Percentiles rank a stretch among this genome's conserved stretches.
phyloP scores from a whole-genome alignment of 2,888 invertebrate genomes.

The Eupsilia transversa region DNA sequence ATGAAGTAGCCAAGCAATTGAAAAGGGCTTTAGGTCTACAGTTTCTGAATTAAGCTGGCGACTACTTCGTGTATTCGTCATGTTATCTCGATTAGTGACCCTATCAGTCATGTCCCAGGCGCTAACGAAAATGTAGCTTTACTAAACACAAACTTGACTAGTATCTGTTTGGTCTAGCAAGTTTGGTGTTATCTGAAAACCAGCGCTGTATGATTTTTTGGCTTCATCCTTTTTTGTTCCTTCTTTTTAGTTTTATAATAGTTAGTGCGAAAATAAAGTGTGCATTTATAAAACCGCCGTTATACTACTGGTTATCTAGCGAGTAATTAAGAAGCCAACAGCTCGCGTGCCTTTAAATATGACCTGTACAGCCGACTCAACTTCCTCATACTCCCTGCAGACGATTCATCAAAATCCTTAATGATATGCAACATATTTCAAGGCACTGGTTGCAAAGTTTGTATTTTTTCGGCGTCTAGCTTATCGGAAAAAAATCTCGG shows the following conservation, averaged over 20 bases:
- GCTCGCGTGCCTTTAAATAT: background rate
- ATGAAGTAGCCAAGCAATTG: background rate
- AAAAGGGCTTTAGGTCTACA: background rate
- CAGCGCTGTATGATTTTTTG: background rate
- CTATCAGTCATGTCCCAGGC: slow-evolving; percentile 21
- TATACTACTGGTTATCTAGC: background rate
- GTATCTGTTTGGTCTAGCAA: slow-evolving; percentile 12
- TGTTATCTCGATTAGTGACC: slow-evolving; percentile 37
- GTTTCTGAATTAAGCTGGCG: slow-evolving; percentile 21
- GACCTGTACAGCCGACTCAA: background rate
- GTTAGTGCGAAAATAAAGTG: no score
- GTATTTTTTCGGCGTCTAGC: slow-evolving; percentile 18
- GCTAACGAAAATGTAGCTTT: slow-evolving; percentile 17
- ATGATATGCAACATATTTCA: background rate
- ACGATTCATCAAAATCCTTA: slow-evolving; percentile 7
- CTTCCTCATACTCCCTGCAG: background rate
- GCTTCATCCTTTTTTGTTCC: background rate
- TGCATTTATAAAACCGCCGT: background rate
- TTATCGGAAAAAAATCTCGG: slow-evolving; percentile 13
- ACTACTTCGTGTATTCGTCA: slow-evolving; percentile 13
- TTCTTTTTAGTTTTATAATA: background rate
- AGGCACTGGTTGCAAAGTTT: slow-evolving; percentile 7
- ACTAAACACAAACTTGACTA: background rate
- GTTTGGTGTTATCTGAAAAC: slow-evolving; percentile 1
- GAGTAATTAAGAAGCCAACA: background rate